These are phyloP conservation scores for Dipodomys ordii DNA, from an alignment of 2,113 vertebrate species.

Conservation along the genomic window DNA sequence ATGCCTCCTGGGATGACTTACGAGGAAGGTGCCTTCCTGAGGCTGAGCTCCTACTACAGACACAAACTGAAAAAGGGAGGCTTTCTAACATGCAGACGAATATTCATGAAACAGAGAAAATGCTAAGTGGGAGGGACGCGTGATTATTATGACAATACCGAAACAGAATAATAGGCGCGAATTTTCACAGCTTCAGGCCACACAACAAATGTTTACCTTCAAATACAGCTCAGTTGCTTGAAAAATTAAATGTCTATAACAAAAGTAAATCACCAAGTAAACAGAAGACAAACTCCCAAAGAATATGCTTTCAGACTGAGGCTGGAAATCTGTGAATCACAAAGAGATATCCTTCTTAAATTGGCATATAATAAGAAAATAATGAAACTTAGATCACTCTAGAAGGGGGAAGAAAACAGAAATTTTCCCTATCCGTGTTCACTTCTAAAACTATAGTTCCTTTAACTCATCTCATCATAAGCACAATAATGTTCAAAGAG, in stretches of 20 bases:
- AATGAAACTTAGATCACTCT: no score
- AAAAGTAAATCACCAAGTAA: constrained; percentile 47
- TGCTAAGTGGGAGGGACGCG: background rate
- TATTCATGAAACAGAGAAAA: background rate
- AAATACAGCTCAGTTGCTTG: background rate
- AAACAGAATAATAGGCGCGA: background rate
- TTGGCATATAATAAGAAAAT: no score
- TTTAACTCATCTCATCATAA: no score
- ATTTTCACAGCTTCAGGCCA: background rate
- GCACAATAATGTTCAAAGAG: no score
- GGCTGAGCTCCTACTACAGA: background rate
- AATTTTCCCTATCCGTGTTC: no score
- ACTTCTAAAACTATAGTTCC: no score
- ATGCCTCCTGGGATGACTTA: background rate
- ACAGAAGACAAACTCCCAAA: constrained; percentile 41
- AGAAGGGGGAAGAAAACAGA: no score
- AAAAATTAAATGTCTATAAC: constrained; percentile 55
- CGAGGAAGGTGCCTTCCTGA: background rate
- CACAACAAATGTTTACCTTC: background rate
- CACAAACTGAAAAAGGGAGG: background rate
- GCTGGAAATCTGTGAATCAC: constrained; percentile 11
- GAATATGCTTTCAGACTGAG: background rate
- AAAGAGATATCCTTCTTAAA: background rate
- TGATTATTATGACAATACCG: background rate
- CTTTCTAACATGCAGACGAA: constrained; percentile 14